phyloP scores from a whole-genome alignment of 1,140 invertebrate genomes.

The Chlorops oryzae region DNA sequence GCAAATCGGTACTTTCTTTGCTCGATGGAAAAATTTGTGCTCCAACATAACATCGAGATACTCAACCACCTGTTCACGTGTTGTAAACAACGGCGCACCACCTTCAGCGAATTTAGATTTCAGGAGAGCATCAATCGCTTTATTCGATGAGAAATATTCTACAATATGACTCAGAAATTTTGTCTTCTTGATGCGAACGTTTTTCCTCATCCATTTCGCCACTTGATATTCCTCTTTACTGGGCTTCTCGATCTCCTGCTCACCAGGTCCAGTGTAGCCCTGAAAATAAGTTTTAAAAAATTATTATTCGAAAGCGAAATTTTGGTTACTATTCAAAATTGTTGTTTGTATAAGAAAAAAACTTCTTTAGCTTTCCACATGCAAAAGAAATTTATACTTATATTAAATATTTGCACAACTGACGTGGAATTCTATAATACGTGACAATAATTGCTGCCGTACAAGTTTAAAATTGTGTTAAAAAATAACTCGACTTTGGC shows the following conservation, averaged over 20 bases:
- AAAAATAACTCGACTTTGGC: too few relatives aligned
- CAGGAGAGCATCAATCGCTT: constrained; percentile 86
- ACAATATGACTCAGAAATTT: constrained; percentile 94
- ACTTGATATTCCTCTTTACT: constrained; percentile 88
- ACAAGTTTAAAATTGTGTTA: too few relatives aligned
- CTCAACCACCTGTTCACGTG: constrained; percentile 69
- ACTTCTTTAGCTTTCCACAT: too few relatives aligned
- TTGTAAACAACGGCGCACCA: constrained; percentile 72
- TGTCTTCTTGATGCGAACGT: constrained; percentile 88
- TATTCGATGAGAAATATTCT: constrained; percentile 86
- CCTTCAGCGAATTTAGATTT: constrained; percentile 87
- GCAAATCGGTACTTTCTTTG: constrained; percentile 76
- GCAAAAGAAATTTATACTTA: too few relatives aligned
- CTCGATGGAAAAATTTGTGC: constrained; percentile 93
- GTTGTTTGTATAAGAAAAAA: not conserved
- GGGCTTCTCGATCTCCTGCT: constrained; percentile 62
- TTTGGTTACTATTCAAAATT: not conserved
- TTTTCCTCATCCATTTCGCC: constrained; percentile 88
- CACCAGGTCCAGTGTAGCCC: constrained; percentile 44
- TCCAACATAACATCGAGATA: constrained; percentile 80
- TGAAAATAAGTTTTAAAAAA: constrained; percentile 20
- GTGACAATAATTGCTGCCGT: too few relatives aligned
- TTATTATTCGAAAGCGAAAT: too few relatives aligned
- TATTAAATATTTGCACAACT: too few relatives aligned
- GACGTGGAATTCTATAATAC: too few relatives aligned